Base-by-base conservation (phyloP, 2,113 vertebrate species). In the Hydrochoerus hydrochaeris region DNA sequence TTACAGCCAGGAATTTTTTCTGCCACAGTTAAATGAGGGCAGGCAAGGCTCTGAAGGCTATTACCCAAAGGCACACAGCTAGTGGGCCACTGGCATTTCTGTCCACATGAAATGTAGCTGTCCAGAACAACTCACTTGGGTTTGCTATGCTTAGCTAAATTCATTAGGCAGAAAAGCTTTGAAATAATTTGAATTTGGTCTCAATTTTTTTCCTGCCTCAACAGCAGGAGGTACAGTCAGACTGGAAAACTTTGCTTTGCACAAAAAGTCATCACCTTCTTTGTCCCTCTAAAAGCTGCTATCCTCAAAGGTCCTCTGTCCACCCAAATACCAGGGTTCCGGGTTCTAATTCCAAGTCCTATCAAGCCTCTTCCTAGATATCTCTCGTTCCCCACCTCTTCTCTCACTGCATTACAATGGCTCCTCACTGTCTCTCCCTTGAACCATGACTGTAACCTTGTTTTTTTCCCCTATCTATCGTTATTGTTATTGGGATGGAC, bases 131-230 rank as follows among this genome's bases (percentile, higher is more conserved):
- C 49, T 30, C 46, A 49, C 26, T n/a, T 86, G 54, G 54, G n/a
- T 44, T 95, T 73, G 46, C 73, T 85, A 5, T 32, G 60, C 35
- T 90, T 96, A 95, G 28, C 84, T 94, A 88, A 90, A 73, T 96
- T 87, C 49, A 80, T 77, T 41, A 88, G 32, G 78, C 5, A 93
- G 71, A 93, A 71, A 62, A 58, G 38, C 60, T 95, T 82, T 54
- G 49, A 92, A 92, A n/a, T 80, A 52, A 89, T 54, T 69, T 91
- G 85, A 73, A 75, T 88, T 75, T 90, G 20, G 19, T 77, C n/a
- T 57, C 81, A 87, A 46, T 88, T 91, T 91, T 52, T 52, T 80
- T 78, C 41, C 41, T 80, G 54, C 35, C 30, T 95, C 73, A 85
- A 54, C 26, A 83, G 78, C 73, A 85, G 71, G 30, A 81, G 77